Conservation (phyloP, 2,113 vertebrate species). For the Chloropsis cyanopogon region DNA sequence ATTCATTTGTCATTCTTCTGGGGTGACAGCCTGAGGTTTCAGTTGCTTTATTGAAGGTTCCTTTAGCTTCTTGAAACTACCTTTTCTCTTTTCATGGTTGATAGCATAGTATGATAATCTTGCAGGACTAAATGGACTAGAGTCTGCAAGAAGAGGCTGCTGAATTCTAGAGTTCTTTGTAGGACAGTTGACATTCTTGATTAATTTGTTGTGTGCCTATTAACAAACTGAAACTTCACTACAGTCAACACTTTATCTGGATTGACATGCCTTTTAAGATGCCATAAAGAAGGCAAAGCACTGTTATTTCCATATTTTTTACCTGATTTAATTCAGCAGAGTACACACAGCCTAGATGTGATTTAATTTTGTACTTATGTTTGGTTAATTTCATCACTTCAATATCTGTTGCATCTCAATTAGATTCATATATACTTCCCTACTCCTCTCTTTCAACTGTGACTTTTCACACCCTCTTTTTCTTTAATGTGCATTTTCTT, state of each 20-base stretch:
- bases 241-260: neutral
- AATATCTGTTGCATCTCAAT: neutral
- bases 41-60: neutral
- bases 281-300: neutral
- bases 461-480: neutral
- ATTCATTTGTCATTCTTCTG: neutral
- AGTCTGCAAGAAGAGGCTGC: neutral
- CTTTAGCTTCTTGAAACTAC: neutral
- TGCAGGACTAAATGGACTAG: neutral
- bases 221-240: neutral
- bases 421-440: neutral
- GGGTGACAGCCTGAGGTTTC: neutral
- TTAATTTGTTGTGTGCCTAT: neutral
- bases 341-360: neutral
- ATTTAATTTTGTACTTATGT: neutral
- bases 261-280: neutral
- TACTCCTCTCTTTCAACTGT: neutral
- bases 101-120: neutral
- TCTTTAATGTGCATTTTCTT: neutral
- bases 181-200: neutral
- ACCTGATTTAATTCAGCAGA: neutral
- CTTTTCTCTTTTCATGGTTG: neutral
- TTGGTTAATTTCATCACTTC: neutral
- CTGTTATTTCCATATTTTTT: neutral
- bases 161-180: neutral